Percentiles rank a stretch among this genome's conserved stretches.
Conservation (phyloP, 2,113 vertebrate species). For the Thinocorus orbignyianus region DNA sequence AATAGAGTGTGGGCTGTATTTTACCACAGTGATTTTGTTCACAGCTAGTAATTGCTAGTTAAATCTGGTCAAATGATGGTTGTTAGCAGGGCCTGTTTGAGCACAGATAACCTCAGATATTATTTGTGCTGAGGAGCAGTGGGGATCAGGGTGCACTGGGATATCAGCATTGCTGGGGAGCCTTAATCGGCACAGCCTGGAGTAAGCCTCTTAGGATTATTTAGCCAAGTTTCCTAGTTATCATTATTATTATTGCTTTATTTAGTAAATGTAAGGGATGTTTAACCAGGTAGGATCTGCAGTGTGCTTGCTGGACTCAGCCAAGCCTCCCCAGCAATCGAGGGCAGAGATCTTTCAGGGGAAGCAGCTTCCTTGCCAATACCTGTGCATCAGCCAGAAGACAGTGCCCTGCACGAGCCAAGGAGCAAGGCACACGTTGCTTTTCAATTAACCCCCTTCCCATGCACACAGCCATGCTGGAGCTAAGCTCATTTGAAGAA, state of each 20-base stretch:
- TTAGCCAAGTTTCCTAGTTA: slow-evolving; percentile 32
- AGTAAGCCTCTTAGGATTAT: slow-evolving; percentile 58
- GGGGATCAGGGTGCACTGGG: not conserved
- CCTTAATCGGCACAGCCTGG: not conserved
- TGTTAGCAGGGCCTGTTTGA: slow-evolving; percentile 20
- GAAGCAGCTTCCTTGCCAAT: not conserved
- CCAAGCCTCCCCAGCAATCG: not conserved
- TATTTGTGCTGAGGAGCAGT: not conserved
- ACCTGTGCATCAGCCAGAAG: not conserved
- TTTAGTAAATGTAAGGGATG: not conserved
- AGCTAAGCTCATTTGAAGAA: not conserved
- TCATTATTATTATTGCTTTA: slow-evolving; percentile 6
- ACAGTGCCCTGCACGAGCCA: not conserved
- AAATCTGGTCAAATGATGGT: slow-evolving; percentile 42
- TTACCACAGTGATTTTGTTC: slow-evolving; percentile 24
- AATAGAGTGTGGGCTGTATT: slow-evolving; percentile 25
- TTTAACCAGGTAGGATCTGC: not conserved
- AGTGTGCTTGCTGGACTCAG: not conserved
- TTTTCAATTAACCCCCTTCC: slow-evolving; percentile 32
- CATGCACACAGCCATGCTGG: not conserved
- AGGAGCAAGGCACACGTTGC: not conserved
- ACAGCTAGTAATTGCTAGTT: slow-evolving; percentile 57
- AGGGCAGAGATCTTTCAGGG: not conserved
- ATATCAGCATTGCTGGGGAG: not conserved
- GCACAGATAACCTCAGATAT: slow-evolving; percentile 28